Base-by-base conservation (phyloP, 2,113 vertebrate genomes). In the Rana temporaria region DNA sequence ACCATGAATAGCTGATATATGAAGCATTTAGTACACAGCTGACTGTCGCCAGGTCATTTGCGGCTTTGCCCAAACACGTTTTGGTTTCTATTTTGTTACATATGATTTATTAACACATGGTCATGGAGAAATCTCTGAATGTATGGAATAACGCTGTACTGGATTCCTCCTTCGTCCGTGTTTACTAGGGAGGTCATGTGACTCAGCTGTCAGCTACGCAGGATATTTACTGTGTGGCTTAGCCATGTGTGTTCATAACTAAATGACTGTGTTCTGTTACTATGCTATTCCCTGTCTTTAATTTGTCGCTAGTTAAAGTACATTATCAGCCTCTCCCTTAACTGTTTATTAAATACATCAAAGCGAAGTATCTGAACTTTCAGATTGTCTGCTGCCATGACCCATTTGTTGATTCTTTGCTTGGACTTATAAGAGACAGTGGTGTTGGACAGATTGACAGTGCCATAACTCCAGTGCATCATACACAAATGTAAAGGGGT, bases 161-260 rank as follows among this genome's bases (percentile, higher is more conserved):
- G n/a, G n/a, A n/a, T 52, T 62, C 30, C 64, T 18, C 14, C 26
- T 38, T 5, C 4, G 34, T 6, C 24, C 4, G 14, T 77, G 59
- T 64, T 77, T 77, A 42, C 59, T 53, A 20, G 11, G 59, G 8
- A 24, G 22, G 64, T 59, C 65, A 79, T 18, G 53, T 79, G 77
- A 68, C 65, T 6, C 17, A 19, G 26, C 52, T 24, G 26, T 59
- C 62, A 66, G 9, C 38, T 79, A 18, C 12, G 48, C 26, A 12
- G 26, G 2, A 53, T 26, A 6, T 17, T 62, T 68, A 56, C 72
- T 32, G 3, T 63, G 68, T 15, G 11, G 42, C 34, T 7, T 14
- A 4, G 30, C 62, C 70, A 74, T 38, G 80, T 74, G 80, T n/a
- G 9, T 24, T 5, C 62, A 18, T 18, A 75, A 30, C 62, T 82